phyloP scores from a whole-genome alignment of 2,113 vertebrate species.

The Antechinus stuartii region DNA sequence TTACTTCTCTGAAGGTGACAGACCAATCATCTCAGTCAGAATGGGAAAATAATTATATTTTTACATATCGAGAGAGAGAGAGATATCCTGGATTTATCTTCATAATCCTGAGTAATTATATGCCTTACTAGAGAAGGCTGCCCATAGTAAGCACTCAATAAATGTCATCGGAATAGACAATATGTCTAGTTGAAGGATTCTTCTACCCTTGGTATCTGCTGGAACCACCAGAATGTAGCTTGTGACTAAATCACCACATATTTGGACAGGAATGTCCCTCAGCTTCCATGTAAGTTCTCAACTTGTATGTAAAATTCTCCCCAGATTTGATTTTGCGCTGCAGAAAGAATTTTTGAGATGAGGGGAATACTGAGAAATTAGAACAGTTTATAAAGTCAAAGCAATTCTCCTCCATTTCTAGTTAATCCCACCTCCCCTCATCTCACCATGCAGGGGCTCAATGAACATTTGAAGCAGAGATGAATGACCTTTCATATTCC shows the following conservation, averaged over 20 bases:
- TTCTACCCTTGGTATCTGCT: neutral
- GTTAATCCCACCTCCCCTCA: neutral
- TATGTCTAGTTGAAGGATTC: neutral
- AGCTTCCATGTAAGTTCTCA: neutral
- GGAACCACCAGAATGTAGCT: neutral
- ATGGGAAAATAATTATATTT: neutral
- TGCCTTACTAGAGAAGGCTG: neutral
- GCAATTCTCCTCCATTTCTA: neutral
- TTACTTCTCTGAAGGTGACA: conserved; percentile 34
- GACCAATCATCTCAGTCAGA: neutral
- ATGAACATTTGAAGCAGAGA: neutral
- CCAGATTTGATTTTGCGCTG: neutral
- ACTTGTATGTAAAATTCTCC: neutral
- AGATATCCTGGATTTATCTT: neutral
- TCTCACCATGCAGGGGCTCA: neutral
- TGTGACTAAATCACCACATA: neutral
- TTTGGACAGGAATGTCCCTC: neutral
- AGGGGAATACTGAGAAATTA: neutral
- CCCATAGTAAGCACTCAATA: neutral
- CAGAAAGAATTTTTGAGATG: neutral
- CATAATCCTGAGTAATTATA: neutral
- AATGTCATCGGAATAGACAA: neutral
- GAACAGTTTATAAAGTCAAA: neutral
- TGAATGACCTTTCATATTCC: neutral
- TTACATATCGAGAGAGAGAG: neutral